phyloP scores from a whole-genome alignment of 2,797 vertebrate genomes.

The Gymnocypris eckloni region DNA sequence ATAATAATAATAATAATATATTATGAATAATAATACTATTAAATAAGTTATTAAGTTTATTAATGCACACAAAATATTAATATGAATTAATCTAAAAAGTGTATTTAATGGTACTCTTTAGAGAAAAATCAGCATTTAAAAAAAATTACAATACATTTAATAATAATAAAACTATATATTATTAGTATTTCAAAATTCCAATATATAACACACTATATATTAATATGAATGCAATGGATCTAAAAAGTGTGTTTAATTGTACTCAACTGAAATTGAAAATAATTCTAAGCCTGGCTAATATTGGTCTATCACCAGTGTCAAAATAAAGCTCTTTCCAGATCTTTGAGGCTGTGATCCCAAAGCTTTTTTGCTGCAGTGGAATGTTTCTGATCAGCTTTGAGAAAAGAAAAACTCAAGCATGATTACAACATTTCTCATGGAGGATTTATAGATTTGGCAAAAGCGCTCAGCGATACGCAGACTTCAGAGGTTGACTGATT shows the following conservation, averaged over 20 bases:
- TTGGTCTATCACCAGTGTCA: background rate
- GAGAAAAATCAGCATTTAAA: no score
- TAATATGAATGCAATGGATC: background rate
- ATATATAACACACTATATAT: background rate
- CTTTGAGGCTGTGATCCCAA: background rate
- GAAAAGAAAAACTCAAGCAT: conserved; percentile 2
- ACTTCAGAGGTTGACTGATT: conserved; percentile 32
- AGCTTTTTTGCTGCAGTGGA: background rate
- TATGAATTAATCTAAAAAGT: no score
- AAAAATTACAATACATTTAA: no score
- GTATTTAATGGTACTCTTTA: no score
- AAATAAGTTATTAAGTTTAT: no score
- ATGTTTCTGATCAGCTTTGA: background rate
- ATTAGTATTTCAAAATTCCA: background rate
- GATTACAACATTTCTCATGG: conserved; percentile 13
- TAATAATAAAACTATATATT: no score
- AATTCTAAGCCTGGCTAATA: background rate
- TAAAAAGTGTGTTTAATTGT: background rate
- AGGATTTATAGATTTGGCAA: conserved; percentile 29
- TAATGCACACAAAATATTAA: no score
- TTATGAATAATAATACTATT: no score
- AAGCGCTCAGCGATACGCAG: background rate
- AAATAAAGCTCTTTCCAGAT: background rate
- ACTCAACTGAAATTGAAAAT: no score
- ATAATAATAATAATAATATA: no score